Percentiles rank a stretch among this genome's conserved stretches.
Conservation (phyloP, 64 coral and sea anemone genomes). For the Actinia tenebrosa region DNA sequence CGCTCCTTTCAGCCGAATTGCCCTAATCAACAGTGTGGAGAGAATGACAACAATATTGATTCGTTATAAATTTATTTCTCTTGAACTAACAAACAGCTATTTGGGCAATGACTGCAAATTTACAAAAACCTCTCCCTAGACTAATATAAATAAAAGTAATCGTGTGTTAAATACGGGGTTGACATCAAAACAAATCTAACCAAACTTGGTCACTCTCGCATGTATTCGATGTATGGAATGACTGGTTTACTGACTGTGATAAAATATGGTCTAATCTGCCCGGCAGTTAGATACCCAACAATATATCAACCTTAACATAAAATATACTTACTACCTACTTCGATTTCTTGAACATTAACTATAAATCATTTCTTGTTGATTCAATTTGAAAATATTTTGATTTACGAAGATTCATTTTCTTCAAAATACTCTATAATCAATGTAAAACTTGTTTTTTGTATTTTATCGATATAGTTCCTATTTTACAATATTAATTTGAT, state of each 20-base stretch:
- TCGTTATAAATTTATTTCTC: conserved; percentile 99
- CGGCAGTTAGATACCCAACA: conserved; percentile 15
- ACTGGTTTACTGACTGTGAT: background rate
- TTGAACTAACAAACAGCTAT: conserved; percentile 89
- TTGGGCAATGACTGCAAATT: conserved; percentile 95
- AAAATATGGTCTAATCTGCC: conserved; percentile 19
- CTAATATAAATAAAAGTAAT: conserved; percentile 96
- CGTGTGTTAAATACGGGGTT: conserved; percentile 87
- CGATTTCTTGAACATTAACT: conserved; percentile 52
- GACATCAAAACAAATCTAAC: conserved; percentile 49
- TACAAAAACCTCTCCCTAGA: conserved; percentile 92
- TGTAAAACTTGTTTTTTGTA: background rate
- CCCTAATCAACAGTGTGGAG: conserved; percentile 9
- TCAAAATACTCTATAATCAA: conserved; percentile 84
- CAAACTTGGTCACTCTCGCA: conserved; percentile 13
- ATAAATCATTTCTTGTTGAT: conserved; percentile 65
- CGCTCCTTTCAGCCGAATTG: background rate
- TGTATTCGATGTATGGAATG: conserved; percentile 13
- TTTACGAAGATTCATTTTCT: conserved; percentile 65
- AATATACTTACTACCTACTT: conserved; percentile 28
- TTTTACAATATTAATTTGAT: conserved; percentile 18
- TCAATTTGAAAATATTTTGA: conserved; percentile 99
- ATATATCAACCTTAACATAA: conserved; percentile 42
- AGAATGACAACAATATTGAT: conserved; percentile 48
- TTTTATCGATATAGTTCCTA: conserved; percentile 13